Evolutionary conservation across 2,113 vertebrate genomes (phyloP).

Genomic region (Oreochromis tanganicae): DNA sequence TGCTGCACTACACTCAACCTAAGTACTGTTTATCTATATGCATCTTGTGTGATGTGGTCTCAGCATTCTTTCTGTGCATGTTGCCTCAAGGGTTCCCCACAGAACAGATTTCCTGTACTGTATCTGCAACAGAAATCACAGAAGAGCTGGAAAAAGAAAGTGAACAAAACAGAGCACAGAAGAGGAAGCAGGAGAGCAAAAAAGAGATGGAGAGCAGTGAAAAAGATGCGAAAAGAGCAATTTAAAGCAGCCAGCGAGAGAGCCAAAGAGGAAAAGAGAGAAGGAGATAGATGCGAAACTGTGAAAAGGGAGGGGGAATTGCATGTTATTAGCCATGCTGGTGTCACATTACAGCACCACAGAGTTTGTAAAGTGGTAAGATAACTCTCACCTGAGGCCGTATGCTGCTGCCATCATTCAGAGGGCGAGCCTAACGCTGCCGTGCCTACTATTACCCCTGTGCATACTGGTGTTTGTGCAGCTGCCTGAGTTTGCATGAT

Average conservation of each 20-base stretch:
- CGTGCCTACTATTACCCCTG: background rate
- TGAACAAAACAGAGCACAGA: background rate
- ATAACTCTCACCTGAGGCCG: constrained; percentile 53
- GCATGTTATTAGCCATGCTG: constrained; percentile 43
- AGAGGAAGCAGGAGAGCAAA: background rate
- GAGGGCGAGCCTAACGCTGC: constrained; percentile 33
- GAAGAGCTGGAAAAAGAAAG: background rate
- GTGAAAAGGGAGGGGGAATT: background rate
- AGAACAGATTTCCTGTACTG: constrained; percentile 11
- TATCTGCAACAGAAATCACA: constrained; percentile 24
- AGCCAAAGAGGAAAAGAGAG: background rate
- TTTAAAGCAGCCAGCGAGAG: background rate
- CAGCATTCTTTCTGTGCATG: constrained; percentile 7
- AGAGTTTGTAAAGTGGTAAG: constrained; percentile 43
- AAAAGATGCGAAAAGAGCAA: background rate
- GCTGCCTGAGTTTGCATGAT: background rate
- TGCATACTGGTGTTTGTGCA: background rate
- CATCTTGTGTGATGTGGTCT: constrained; percentile 13
- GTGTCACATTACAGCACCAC: constrained; percentile 36
- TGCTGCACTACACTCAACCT: constrained; percentile 6
- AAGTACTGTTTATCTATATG: constrained; percentile 16
- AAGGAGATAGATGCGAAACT: background rate
- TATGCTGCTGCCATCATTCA: constrained; percentile 30
- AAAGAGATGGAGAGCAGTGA: background rate
- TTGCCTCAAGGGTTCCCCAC: constrained; percentile 29